Evolutionary conservation across 2,797 vertebrate species (phyloP).

Genomic region (Erethizon dorsatum): DNA sequence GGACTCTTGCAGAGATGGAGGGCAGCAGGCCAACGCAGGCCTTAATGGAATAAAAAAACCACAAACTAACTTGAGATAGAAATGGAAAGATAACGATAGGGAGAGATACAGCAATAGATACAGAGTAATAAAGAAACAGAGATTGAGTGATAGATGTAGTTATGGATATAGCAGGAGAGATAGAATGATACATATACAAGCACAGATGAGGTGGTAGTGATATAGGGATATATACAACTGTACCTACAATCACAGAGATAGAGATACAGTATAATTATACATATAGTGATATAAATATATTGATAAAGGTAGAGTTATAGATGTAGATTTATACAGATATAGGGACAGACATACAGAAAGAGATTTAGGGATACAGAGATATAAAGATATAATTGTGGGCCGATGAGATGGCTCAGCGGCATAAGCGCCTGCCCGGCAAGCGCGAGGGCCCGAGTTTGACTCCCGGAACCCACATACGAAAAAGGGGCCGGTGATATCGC

Average conservation of each 20-base stretch:
- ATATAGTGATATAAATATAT: background rate
- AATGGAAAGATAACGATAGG: background rate
- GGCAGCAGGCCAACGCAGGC: background rate
- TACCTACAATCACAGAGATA: background rate
- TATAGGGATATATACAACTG: background rate
- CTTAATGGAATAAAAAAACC: constrained; percentile 1
- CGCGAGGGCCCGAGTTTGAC: no score
- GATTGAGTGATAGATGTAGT: background rate
- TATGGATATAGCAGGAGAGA: background rate
- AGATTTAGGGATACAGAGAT: background rate
- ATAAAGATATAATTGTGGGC: background rate
- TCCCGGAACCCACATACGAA: no score
- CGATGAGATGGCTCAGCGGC: no score
- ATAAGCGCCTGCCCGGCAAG: no score
- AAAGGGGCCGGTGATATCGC: no score
- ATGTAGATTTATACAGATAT: background rate
- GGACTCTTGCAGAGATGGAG: background rate
- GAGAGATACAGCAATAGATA: background rate
- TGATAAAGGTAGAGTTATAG: background rate
- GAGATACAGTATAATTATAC: background rate
- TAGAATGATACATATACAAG: background rate
- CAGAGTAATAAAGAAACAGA: background rate
- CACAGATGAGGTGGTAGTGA: background rate
- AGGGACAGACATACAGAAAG: background rate
- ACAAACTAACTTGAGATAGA: background rate